A percentile compares a stretch with the other conserved stretches of the same genome.
These are phyloP conservation scores for Drosophila kambysellisi DNA, from an alignment of 2,888 invertebrate species.

Conservation along the genomic window DNA sequence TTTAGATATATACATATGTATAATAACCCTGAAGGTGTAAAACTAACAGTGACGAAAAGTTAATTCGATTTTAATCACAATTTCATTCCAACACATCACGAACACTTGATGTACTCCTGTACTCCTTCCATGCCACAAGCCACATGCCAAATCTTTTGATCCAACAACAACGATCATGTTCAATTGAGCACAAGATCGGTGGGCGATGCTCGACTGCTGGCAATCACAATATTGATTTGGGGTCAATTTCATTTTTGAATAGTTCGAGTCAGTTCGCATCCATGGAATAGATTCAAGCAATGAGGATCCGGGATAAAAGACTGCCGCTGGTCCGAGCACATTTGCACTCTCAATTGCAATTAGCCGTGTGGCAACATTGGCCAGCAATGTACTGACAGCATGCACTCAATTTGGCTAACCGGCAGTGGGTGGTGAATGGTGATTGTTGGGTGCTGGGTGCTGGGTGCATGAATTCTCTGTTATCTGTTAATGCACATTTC, in stretches of 20 bases:
- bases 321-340: constrained; percentile 19
- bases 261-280: background rate
- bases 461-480: constrained; percentile 6
- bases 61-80: background rate
- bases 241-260: constrained; percentile 1
- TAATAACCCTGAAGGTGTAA: background rate
- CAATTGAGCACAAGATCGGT: background rate
- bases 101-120: background rate
- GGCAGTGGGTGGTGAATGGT: constrained; percentile 1
- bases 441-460: background rate
- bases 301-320: constrained; percentile 8
- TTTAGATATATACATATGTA: too few relatives aligned
- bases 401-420: constrained; percentile 26
- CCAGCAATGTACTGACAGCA: constrained; percentile 53
- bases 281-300: background rate
- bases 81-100: background rate
- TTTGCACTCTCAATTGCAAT: constrained; percentile 77
- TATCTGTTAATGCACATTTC: constrained; percentile 75
- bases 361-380: constrained; percentile 60
- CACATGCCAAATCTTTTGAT: background rate
- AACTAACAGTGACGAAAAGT: background rate
- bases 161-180: background rate
- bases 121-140: background rate
- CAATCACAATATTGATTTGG: constrained; percentile 2
- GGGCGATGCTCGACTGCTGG: background rate